phyloP scores from a whole-genome alignment of 2,888 invertebrate species.

The Caenorhabditis auriculariae region DNA sequence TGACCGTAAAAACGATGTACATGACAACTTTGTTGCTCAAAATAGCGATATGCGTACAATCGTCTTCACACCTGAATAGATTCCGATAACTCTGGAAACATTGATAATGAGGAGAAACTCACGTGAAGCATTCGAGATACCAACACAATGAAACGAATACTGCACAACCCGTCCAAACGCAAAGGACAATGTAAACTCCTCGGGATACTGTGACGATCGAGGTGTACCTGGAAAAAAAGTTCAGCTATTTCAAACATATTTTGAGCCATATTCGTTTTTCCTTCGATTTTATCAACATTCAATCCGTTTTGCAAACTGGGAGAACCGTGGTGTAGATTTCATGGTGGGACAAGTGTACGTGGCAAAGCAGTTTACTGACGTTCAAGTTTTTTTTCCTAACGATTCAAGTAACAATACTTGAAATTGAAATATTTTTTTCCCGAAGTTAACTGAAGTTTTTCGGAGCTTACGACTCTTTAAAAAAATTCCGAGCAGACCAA shows the following conservation, averaged over 20 bases:
- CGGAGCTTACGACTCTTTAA: no score
- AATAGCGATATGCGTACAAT: slow-evolving; percentile 27
- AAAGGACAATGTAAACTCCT: slow-evolving; percentile 42
- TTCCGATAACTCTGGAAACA: background rate
- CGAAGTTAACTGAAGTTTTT: no score
- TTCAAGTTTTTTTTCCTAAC: no score
- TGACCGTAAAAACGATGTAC: slow-evolving; percentile 40
- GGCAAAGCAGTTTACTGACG: no score
- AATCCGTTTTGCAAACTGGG: no score
- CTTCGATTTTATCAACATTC: no score
- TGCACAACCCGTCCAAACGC: slow-evolving; percentile 48
- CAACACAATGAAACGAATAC: slow-evolving; percentile 54
- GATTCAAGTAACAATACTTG: no score
- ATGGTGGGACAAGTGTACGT: no score
- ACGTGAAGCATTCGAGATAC: slow-evolving; percentile 38
- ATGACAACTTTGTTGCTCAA: slow-evolving; percentile 31
- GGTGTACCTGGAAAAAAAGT: slow-evolving; percentile 45
- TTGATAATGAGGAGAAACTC: slow-evolving; percentile 6
- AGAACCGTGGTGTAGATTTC: no score
- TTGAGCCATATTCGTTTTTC: background rate
- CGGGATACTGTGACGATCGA: slow-evolving; percentile 50
- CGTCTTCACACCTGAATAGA: slow-evolving; percentile 28
- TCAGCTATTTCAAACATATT: background rate
- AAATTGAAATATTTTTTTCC: no score
- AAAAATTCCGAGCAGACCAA: no score